Conservation (phyloP, 2,888 invertebrate species). For the Pheosia tremula region DNA sequence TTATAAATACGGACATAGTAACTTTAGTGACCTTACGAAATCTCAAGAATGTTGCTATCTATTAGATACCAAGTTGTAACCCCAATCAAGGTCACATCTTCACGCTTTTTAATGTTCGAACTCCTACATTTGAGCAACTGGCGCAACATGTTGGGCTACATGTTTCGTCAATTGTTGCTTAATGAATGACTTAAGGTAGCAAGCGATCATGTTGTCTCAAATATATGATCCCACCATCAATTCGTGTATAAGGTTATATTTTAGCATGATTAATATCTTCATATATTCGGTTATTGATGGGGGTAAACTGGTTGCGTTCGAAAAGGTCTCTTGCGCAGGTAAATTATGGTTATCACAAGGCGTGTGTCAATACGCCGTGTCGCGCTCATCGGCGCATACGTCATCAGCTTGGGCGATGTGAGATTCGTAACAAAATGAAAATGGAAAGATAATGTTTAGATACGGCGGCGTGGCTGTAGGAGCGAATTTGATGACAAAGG, state of each 20-base stretch:
- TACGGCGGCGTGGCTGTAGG: no score
- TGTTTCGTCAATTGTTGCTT: slow-evolving; percentile 12
- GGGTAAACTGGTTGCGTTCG: background rate
- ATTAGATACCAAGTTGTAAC: background rate
- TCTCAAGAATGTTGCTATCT: background rate
- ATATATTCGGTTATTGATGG: slow-evolving; percentile 2
- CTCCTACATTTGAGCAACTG: background rate
- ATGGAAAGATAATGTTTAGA: no score
- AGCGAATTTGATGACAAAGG: no score
- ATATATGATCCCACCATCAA: background rate
- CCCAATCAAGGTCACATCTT: background rate
- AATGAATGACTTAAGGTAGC: no score
- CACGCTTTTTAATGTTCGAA: background rate
- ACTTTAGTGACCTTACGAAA: background rate
- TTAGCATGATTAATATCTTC: background rate
- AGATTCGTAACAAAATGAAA: no score
- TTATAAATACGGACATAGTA: background rate
- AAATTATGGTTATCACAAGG: background rate
- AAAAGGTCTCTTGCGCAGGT: background rate
- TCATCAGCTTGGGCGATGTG: background rate
- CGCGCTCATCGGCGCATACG: background rate
- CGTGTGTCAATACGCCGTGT: background rate
- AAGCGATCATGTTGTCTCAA: background rate
- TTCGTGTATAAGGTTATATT: background rate
- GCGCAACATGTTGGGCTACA: slow-evolving; percentile 21